These are phyloP conservation scores for Trogon surrucura DNA, from an alignment of 2,113 vertebrate species.

Conservation along the genomic window DNA sequence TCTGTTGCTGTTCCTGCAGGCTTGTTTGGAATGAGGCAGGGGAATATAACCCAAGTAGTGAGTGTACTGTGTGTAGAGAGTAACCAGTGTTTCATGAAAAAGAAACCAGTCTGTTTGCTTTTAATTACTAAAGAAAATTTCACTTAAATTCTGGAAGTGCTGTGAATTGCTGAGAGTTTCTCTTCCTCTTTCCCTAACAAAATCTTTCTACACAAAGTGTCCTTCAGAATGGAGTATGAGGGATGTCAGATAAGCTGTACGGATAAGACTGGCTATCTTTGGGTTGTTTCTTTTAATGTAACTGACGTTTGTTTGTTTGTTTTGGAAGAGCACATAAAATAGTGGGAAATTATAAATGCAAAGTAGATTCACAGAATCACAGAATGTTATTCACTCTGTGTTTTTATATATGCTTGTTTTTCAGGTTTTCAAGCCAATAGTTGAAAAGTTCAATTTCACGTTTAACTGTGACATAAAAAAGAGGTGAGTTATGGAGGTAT, in stretches of 20 bases:
- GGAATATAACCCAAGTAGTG: background rate
- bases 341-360: background rate
- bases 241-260: background rate
- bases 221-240: background rate
- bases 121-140: background rate
- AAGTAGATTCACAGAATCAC: no score
- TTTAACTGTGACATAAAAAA: slow-evolving; percentile 92
- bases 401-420: slow-evolving; percentile 40
- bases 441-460: slow-evolving; percentile 89
- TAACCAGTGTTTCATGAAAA: background rate
- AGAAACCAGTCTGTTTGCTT: background rate
- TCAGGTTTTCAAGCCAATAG: slow-evolving; percentile 94
- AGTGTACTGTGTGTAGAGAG: background rate
- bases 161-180: background rate
- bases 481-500: slow-evolving; percentile 76
- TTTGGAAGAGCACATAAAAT: background rate
- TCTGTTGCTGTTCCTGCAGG: background rate
- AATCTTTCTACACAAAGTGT: background rate
- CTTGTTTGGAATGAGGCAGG: background rate
- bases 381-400: no score
- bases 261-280: background rate
- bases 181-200: background rate
- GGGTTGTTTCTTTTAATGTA: background rate
- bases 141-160: background rate
- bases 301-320: background rate